Base-by-base conservation (phyloP, 2,888 invertebrate species). In the Cheilosia soror region DNA sequence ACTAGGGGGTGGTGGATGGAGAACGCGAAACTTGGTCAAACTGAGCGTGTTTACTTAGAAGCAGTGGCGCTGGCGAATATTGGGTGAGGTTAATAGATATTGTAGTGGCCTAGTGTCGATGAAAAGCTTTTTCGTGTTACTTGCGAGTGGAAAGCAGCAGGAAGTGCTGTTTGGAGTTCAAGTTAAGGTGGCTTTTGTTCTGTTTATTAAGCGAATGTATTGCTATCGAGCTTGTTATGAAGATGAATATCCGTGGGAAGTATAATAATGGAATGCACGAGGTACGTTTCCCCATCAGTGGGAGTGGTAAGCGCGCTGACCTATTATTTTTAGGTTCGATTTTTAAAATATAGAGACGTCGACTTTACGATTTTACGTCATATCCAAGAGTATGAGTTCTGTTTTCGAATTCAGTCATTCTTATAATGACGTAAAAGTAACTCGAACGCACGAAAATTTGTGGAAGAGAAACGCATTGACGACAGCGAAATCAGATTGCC, bases 51-150 rank as follows among this genome's bases (percentile, higher is more conserved):
- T 71, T 71, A 60, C 37, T 72, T 62, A 75, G 71, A 76, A 53
- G 76, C 53, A 51, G 37, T 40, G 44, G 62, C 29, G 47, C n/a
- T n/a, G 15, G 53, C 55, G 53, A 42, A 63, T 62, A 78, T 62
- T 73, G 55, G 42, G 47, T 66, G 66, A 72, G 66, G 72, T 85
- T 81, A 85, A 85, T 81, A 76, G 58, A 72, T 85, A 49, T 63
- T 81, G 85, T 77, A 76, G 76, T 66, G 53, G 53, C 60, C 63
- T 71, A 55, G 60, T 47, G 47, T 40, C 20, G 37, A 42, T 11
- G 68, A 63, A 72, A 68, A 72, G 85, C 58, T 81, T 85, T 81
- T 62, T 68, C 63, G 27, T 81, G 81, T 79, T 37, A 44, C 31
- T 71, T 29, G 27, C 20, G 29, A 71, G 44, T 49, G 27, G 11